phyloP scores from a whole-genome alignment of 1,140 invertebrate species.

The Microplitis mediator region DNA sequence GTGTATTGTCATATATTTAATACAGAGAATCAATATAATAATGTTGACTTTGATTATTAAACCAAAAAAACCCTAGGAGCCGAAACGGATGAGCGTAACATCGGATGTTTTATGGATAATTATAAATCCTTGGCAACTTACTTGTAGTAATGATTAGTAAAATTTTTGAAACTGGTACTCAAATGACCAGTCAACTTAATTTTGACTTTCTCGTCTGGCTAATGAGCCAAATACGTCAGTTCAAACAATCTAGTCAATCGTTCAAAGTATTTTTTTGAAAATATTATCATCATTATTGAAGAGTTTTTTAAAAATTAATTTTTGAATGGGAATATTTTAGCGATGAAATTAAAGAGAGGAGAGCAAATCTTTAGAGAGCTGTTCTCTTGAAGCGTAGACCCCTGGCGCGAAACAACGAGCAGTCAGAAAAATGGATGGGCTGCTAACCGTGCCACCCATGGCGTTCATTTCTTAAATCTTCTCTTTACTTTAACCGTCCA shows the following conservation, averaged over 20 bases:
- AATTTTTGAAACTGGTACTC: not conserved
- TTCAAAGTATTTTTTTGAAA: not conserved
- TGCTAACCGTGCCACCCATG: slow-evolving; percentile 62
- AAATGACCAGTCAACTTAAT: not conserved
- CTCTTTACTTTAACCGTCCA: slow-evolving; percentile 34
- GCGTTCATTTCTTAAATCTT: slow-evolving; percentile 52
- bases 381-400: slow-evolving; percentile 48
- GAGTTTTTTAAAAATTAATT: no score
- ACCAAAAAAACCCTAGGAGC: not conserved
- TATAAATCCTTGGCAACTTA: slow-evolving; percentile 2
- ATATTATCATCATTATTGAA: no score
- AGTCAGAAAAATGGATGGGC: slow-evolving; percentile 64
- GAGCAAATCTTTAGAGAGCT: slow-evolving; percentile 29
- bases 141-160: slow-evolving; percentile 11
- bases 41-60: slow-evolving; percentile 13
- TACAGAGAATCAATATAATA: not conserved
- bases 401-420: slow-evolving; percentile 61
- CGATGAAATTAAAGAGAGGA: slow-evolving; percentile 18
- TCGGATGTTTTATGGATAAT: slow-evolving; percentile 46
- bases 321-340: not conserved
- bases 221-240: not conserved
- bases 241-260: not conserved
- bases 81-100: slow-evolving; percentile 43
- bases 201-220: not conserved
- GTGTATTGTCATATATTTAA: not conserved